These are phyloP conservation scores for Psophia crepitans DNA, from an alignment of 2,113 vertebrate species.

Conservation along the genomic window DNA sequence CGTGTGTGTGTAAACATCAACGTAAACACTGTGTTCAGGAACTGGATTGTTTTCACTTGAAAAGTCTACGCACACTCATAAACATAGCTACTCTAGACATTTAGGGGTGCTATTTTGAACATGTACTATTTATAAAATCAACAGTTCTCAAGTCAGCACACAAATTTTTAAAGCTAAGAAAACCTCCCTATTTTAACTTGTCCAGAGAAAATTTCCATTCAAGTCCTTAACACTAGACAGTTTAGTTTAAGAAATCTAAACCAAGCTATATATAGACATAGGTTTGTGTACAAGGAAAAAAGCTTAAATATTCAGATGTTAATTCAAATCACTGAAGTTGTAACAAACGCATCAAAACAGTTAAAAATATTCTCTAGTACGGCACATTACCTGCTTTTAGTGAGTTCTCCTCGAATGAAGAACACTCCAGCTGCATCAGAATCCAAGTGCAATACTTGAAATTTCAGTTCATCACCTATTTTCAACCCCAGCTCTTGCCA, in stretches of 20 bases:
- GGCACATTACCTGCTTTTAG: slow-evolving; percentile 75
- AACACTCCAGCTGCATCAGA: slow-evolving; percentile 88
- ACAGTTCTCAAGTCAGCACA: background rate
- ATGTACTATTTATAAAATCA: background rate
- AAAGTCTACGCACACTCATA: background rate
- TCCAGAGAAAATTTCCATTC: background rate
- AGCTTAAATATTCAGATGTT: background rate
- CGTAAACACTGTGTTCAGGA: background rate
- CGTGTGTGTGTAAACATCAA: background rate
- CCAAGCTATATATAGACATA: background rate
- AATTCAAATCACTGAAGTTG: background rate
- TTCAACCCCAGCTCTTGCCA: slow-evolving; percentile 83
- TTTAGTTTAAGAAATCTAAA: background rate
- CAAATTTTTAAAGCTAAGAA: background rate
- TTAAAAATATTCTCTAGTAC: background rate
- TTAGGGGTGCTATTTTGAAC: background rate
- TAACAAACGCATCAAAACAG: background rate
- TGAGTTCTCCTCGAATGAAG: slow-evolving; percentile 87
- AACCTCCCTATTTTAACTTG: background rate
- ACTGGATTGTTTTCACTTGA: background rate
- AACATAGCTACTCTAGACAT: background rate
- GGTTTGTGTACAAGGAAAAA: background rate
- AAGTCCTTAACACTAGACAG: background rate
- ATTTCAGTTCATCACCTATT: slow-evolving; percentile 84
- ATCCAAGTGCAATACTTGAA: slow-evolving; percentile 87